Evolutionary conservation across 2,888 invertebrate genomes (phyloP).

Genomic region (Tribolium freemani): DNA sequence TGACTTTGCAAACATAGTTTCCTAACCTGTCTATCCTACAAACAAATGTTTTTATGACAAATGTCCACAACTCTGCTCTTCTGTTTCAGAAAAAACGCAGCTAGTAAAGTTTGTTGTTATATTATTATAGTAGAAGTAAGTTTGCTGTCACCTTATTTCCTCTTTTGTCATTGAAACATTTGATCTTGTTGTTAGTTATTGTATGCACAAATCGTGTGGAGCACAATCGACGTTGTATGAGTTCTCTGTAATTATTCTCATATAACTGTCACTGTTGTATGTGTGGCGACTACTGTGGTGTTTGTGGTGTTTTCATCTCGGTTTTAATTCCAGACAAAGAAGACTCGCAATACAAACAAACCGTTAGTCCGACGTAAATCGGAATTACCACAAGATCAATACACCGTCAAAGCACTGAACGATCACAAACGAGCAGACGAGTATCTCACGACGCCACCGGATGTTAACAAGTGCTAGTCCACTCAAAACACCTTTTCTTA

Average conservation of each 20-base stretch:
- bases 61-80: slow-evolving; percentile 4
- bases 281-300: not conserved
- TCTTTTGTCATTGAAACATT: slow-evolving; percentile 43
- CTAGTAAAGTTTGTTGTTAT: slow-evolving; percentile 38
- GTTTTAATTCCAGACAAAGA: slow-evolving; percentile 70
- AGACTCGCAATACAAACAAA: slow-evolving; percentile 83
- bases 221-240: not conserved
- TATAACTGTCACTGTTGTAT: not conserved
- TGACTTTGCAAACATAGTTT: no score
- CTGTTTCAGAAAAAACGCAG: slow-evolving; percentile 47
- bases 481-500: slow-evolving; percentile 51
- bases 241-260: not conserved
- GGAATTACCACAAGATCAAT: slow-evolving; percentile 93
- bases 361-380: slow-evolving; percentile 95
- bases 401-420: slow-evolving; percentile 90
- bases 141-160: slow-evolving; percentile 23
- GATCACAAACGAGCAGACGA: slow-evolving; percentile 95
- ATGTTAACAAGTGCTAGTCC: slow-evolving; percentile 89
- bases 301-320: not conserved
- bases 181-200: slow-evolving; percentile 27
- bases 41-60: slow-evolving; percentile 44
- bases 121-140: slow-evolving; percentile 20
- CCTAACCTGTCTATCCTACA: not conserved
- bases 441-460: slow-evolving; percentile 87
- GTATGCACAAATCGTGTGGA: slow-evolving; percentile 1